phyloP scores from a whole-genome alignment of 2,888 invertebrate genomes.

The Muscina levida region DNA sequence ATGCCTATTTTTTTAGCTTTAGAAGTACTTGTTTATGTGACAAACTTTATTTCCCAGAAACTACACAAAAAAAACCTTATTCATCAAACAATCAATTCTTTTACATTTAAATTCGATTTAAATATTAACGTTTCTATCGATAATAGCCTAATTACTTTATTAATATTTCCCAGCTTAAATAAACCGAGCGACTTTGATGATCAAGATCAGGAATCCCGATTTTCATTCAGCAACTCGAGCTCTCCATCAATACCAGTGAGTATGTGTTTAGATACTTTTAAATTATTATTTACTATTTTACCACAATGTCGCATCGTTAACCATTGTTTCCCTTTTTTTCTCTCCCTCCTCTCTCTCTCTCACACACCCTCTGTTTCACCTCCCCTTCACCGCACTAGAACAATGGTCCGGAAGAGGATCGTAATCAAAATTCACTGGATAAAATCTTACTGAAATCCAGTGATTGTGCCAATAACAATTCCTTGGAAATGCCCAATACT shows the following conservation, averaged over 20 bases:
- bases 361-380: background rate
- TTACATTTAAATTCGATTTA: slow-evolving; percentile 2
- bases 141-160: background rate
- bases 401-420: slow-evolving; percentile 74
- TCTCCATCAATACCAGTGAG: slow-evolving; percentile 84
- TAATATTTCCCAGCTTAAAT: slow-evolving; percentile 68
- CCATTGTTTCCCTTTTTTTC: background rate
- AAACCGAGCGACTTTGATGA: slow-evolving; percentile 79
- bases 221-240: slow-evolving; percentile 88
- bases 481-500: background rate
- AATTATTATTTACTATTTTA: too few relatives aligned
- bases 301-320: too few relatives aligned
- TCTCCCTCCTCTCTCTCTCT: background rate
- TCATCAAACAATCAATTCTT: too few relatives aligned
- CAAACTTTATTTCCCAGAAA: too few relatives aligned
- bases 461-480: slow-evolving; percentile 20
- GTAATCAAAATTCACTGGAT: slow-evolving; percentile 65
- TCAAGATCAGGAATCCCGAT: slow-evolving; percentile 82
- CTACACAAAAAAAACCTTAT: too few relatives aligned
- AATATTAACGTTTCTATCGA: too few relatives aligned
- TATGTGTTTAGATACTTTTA: slow-evolving; percentile 65
- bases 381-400: too few relatives aligned
- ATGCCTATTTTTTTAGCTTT: too few relatives aligned
- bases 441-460: slow-evolving; percentile 14
- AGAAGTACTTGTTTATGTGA: too few relatives aligned